These are phyloP conservation scores for Nerophis ophidion DNA, from an alignment of 2,113 vertebrate genomes.

Conservation along the genomic window DNA sequence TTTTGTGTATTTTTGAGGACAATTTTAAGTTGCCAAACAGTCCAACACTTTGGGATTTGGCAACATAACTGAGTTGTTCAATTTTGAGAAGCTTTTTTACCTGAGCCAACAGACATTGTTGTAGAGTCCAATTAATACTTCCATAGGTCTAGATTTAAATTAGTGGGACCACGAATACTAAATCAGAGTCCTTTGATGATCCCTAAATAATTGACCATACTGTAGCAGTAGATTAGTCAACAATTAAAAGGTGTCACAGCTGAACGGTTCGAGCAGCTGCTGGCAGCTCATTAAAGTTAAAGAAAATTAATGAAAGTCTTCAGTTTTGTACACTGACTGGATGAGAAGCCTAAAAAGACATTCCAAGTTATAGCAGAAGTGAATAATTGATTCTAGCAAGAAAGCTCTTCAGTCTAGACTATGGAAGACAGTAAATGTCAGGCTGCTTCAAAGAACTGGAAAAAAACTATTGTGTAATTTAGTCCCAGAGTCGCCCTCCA, in stretches of 20 bases:
- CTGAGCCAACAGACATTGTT: slow-evolving; percentile 9
- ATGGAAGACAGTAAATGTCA: too few species aligned
- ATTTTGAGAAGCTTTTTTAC: slow-evolving; percentile 15
- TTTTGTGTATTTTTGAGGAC: too few species aligned
- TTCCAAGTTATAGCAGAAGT: neutral
- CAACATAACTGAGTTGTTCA: neutral
- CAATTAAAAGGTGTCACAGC: slow-evolving; percentile 34
- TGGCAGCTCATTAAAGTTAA: slow-evolving; percentile 40
- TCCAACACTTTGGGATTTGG: too few species aligned
- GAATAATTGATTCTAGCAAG: neutral
- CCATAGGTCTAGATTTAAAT: slow-evolving; percentile 27
- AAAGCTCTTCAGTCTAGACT: neutral
- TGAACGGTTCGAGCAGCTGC: slow-evolving; percentile 35
- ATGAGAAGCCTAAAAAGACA: slow-evolving; percentile 5
- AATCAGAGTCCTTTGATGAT: slow-evolving; percentile 38
- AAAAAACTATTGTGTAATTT: neutral
- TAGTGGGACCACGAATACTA: slow-evolving; percentile 29
- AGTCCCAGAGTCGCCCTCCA: too few species aligned
- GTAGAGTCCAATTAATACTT: slow-evolving; percentile 24
- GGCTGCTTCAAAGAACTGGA: too few species aligned
- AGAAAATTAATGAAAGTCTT: slow-evolving; percentile 16
- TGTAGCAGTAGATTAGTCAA: slow-evolving; percentile 32
- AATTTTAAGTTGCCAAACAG: too few species aligned
- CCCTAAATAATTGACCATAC: slow-evolving; percentile 31
- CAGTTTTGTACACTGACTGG: slow-evolving; percentile 20